Percentiles rank a stretch among this genome's conserved stretches.
phyloP scores from a whole-genome alignment of 1,140 invertebrate genomes.

The Leptinotarsa lineolata region DNA sequence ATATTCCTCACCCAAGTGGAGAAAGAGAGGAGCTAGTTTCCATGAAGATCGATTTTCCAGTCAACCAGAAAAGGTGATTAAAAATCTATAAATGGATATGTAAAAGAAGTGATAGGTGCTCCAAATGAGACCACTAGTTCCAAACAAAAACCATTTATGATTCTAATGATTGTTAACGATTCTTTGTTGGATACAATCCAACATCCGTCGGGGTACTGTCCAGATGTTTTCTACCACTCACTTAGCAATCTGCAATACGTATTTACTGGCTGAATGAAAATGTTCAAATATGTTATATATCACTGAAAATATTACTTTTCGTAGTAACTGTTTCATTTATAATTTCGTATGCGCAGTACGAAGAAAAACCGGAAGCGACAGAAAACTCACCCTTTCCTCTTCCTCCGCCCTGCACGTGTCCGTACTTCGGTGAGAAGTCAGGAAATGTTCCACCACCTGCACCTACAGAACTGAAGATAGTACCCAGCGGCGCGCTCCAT shows the following conservation, averaged over 20 bases:
- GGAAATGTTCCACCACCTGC: conserved; percentile 57
- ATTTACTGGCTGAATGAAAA: too few relatives aligned
- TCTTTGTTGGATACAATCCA: too few relatives aligned
- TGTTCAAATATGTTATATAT: too few relatives aligned
- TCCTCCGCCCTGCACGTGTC: conserved; percentile 75
- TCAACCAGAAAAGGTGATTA: not conserved
- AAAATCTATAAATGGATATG: not conserved
- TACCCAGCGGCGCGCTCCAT: conserved; percentile 55
- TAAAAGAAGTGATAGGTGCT: too few relatives aligned
- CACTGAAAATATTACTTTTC: too few relatives aligned
- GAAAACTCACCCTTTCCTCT: conserved; percentile 57
- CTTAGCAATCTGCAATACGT: too few relatives aligned
- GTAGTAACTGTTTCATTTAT: too few relatives aligned
- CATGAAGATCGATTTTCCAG: conserved; percentile 50
- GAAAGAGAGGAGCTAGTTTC: conserved; percentile 59
- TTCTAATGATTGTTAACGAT: too few relatives aligned
- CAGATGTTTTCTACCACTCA: too few relatives aligned
- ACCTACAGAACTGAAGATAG: conserved; percentile 61
- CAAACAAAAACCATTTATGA: too few relatives aligned
- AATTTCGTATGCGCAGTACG: not conserved
- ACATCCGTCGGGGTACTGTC: too few relatives aligned
- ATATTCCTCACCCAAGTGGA: conserved; percentile 51
- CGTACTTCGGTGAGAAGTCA: conserved; percentile 72
- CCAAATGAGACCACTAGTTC: too few relatives aligned
- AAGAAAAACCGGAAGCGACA: not conserved